Conservation (phyloP, 2,113 vertebrate species). For the Ageneiosus marmoratus region DNA sequence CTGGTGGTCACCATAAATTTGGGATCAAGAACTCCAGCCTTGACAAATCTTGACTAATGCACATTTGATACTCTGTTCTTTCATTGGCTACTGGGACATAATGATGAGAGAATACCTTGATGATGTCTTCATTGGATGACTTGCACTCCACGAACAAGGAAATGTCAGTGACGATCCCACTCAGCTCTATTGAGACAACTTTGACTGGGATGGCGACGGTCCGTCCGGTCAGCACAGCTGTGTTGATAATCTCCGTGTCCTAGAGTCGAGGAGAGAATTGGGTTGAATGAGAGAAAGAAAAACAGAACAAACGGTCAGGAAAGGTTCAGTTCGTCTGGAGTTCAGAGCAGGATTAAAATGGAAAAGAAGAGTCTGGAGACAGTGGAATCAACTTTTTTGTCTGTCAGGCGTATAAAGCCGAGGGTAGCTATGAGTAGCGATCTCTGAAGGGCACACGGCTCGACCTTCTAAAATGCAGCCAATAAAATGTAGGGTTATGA, state of each 20-base stretch:
- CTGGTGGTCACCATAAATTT: neutral
- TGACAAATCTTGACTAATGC: neutral
- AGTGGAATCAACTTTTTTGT: neutral
- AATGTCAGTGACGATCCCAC: slow-evolving; percentile 82
- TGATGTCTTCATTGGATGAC: slow-evolving; percentile 93
- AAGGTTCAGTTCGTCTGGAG: slow-evolving; percentile 8
- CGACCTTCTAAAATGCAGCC: slow-evolving; percentile 7
- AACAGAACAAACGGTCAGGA: neutral
- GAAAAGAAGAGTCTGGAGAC: slow-evolving; percentile 5
- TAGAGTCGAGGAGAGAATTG: slow-evolving; percentile 51
- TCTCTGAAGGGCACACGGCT: neutral
- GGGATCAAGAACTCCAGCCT: neutral
- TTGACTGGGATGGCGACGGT: slow-evolving; percentile 96
- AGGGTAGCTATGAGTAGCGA: neutral
- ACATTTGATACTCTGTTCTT: neutral
- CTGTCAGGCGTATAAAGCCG: neutral
- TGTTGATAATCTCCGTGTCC: slow-evolving; percentile 99
- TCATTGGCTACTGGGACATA: neutral
- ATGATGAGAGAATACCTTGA: slow-evolving; percentile 80
- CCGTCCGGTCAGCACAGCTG: slow-evolving; percentile 90
- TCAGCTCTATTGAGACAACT: slow-evolving; percentile 94
- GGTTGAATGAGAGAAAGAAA: slow-evolving; percentile 10
- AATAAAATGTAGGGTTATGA: slow-evolving; percentile 24
- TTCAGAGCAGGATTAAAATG: neutral
- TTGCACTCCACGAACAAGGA: slow-evolving; percentile 87